phyloP scores from a whole-genome alignment of 2,113 vertebrate genomes.

The Micronisus gabar region DNA sequence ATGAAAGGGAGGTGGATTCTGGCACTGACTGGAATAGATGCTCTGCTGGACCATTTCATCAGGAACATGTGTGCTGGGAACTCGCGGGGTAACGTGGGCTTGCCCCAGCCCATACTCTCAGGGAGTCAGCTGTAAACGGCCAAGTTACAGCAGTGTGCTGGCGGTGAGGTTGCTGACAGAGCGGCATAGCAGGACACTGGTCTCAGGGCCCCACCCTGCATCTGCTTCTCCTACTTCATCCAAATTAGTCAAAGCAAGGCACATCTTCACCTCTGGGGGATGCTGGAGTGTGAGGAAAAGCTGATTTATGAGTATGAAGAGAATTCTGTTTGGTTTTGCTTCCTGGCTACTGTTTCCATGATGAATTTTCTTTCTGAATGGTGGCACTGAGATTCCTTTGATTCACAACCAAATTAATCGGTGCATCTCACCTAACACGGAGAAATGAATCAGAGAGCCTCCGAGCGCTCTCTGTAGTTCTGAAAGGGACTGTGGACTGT shows the following conservation, averaged over 20 bases:
- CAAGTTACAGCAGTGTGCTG: neutral
- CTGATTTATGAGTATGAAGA: neutral
- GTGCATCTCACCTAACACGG: neutral
- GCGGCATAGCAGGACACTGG: neutral
- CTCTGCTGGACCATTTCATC: neutral
- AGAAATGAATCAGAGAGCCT: neutral
- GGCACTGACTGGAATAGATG: neutral
- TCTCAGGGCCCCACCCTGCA: neutral
- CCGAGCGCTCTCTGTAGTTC: neutral
- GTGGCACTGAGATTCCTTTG: neutral
- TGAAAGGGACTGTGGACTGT: neutral
- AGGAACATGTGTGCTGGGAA: neutral
- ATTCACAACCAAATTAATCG: neutral
- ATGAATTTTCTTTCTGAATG: neutral
- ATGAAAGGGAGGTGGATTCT: neutral
- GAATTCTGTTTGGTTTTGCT: neutral
- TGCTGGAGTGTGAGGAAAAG: neutral
- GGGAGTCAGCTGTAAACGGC: fast-evolving
- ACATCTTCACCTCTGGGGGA: neutral
- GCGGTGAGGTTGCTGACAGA: neutral
- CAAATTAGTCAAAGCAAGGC: neutral
- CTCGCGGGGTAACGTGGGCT: fast-evolving
- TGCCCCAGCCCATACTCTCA: neutral
- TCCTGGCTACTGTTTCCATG: neutral
- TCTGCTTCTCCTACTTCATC: neutral